Percentiles rank a stretch among this genome's conserved stretches.
These are phyloP conservation scores for Luperina testacea DNA, from an alignment of 2,888 invertebrate genomes.

Conservation along the genomic window DNA sequence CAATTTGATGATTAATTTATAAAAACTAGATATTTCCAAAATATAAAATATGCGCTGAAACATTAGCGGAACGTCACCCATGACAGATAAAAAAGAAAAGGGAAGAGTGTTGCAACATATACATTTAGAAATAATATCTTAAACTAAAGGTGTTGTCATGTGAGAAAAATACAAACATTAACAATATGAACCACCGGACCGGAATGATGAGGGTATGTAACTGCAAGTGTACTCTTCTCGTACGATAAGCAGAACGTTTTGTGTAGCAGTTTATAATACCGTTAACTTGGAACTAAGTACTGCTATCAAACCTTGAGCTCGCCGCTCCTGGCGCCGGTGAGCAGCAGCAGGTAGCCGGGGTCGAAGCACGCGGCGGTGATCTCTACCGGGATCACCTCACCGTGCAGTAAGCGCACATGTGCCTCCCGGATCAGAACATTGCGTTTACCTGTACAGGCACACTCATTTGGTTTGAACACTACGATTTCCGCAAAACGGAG, in stretches of 20 bases:
- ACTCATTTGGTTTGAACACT: background rate
- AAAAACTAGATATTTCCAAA: too few relatives aligned
- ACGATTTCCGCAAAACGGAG: background rate
- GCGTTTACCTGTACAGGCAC: slow-evolving; percentile 89
- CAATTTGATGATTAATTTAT: too few relatives aligned
- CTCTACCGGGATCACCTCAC: slow-evolving; percentile 92
- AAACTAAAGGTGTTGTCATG: too few relatives aligned
- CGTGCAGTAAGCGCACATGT: slow-evolving; percentile 92
- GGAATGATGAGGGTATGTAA: background rate
- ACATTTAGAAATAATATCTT: too few relatives aligned
- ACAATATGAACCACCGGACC: background rate
- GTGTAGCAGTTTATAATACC: background rate
- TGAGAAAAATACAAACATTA: too few relatives aligned
- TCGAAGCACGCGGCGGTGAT: slow-evolving; percentile 95
- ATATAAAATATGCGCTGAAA: too few relatives aligned
- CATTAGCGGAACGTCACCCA: too few relatives aligned
- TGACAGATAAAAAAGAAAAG: too few relatives aligned
- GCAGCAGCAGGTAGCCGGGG: slow-evolving; percentile 92
- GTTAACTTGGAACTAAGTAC: background rate
- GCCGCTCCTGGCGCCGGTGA: slow-evolving; percentile 95
- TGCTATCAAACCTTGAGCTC: slow-evolving; percentile 89
- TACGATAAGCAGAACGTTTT: background rate
- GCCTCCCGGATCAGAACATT: slow-evolving; percentile 92
- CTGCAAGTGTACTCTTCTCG: background rate
- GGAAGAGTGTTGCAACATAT: too few relatives aligned